These are phyloP conservation scores for Salarias fasciatus DNA, from an alignment of 2,797 vertebrate genomes.

Conservation along the genomic window DNA sequence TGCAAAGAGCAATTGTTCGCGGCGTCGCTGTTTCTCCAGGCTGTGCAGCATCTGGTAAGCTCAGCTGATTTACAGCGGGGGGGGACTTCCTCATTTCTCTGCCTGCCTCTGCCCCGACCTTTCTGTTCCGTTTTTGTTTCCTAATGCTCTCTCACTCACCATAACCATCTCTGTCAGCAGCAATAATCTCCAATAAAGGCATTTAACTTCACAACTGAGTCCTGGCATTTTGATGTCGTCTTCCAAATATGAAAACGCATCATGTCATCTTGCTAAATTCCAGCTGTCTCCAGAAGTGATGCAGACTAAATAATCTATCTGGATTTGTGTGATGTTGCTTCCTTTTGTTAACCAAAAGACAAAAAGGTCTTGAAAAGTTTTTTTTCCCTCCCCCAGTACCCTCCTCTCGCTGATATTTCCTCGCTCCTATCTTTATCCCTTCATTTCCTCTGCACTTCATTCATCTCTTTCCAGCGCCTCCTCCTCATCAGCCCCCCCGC, in stretches of 20 bases:
- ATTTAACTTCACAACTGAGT: slow-evolving; percentile 4
- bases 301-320: too few relatives aligned
- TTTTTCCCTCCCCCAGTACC: slow-evolving; percentile 6
- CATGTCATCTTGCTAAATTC: background rate
- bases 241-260: background rate
- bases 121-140: slow-evolving; percentile 7
- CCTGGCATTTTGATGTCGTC: background rate
- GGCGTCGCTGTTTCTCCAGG: slow-evolving; percentile 30
- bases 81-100: slow-evolving; percentile 53
- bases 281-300: background rate
- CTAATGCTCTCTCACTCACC: background rate
- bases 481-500: slow-evolving; percentile 13
- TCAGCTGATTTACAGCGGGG: slow-evolving; percentile 51
- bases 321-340: slow-evolving; percentile 9
- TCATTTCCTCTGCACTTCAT: slow-evolving; percentile 62
- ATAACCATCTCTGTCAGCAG: background rate
- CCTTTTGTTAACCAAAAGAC: background rate
- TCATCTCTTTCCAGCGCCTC: slow-evolving; percentile 46
- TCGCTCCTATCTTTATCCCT: slow-evolving; percentile 52
- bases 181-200: slow-evolving; percentile 8
- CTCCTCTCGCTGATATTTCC: slow-evolving; percentile 25
- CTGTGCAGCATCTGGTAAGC: slow-evolving; percentile 39
- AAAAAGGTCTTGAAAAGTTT: slow-evolving; percentile 8
- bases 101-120: slow-evolving; percentile 8
- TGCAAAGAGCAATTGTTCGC: slow-evolving; percentile 53